These are phyloP conservation scores for Odocoileus hemionus DNA, from an alignment of 2,113 vertebrate genomes.

Conservation along the genomic window DNA sequence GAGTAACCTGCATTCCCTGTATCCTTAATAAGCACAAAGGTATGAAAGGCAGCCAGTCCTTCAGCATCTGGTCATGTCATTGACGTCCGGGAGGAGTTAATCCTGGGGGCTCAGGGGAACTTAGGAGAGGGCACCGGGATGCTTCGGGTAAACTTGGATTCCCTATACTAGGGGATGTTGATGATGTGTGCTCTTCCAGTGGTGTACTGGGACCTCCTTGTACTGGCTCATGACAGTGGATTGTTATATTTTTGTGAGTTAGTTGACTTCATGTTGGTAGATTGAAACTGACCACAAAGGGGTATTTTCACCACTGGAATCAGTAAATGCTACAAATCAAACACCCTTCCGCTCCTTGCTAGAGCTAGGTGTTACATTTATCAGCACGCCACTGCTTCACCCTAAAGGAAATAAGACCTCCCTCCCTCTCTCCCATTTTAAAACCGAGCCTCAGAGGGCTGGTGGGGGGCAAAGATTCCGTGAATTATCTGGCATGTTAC, in stretches of 20 bases:
- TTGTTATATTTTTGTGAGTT: not conserved
- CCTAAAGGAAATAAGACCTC: not conserved
- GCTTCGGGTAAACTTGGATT: not conserved
- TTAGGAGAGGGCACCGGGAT: not conserved
- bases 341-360: not conserved
- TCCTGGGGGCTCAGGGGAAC: not conserved
- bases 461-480: not conserved
- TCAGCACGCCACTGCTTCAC: not conserved
- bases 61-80: not conserved
- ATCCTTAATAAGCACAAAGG: not conserved
- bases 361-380: not conserved
- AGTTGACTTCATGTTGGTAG: not conserved
- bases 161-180: not conserved
- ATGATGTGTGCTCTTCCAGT: not conserved
- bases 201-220: not conserved
- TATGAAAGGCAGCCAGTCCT: not conserved
- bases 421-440: not conserved
- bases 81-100: not conserved
- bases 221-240: not conserved
- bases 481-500: not conserved
- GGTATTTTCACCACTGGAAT: not conserved
- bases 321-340: not conserved
- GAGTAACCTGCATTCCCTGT: not conserved
- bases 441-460: not conserved
- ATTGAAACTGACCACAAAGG: not conserved